Evolutionary conservation across 2,888 invertebrate species (phyloP), one percentile per base, ranked within the genome.

Genomic region (Hemicrepidius hirtus): DNA sequence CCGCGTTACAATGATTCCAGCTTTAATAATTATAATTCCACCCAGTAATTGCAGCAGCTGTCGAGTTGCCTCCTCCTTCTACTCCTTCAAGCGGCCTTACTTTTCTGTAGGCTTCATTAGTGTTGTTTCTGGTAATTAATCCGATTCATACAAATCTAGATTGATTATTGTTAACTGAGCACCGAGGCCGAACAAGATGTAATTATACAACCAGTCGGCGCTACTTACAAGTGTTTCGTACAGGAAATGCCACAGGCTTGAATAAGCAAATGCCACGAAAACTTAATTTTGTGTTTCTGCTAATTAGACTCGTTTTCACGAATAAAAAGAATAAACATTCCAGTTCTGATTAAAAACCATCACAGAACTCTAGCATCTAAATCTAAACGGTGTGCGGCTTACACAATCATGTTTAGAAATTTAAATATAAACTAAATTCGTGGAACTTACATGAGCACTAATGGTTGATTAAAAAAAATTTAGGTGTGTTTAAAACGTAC

Each of bases 31-130:
- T 55, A 66, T 66, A 59, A 59, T 59, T 59, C 37, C 16, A 21
- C 18, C 40, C 16, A n/a, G 55, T 66, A 66, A 66, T 66, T 66
- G 44, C 66, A 20, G 41, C 55, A 66, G 66, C 66, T 66, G 66
- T 44, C 57, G 55, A 40, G 41, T 28, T 16, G 16, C 10, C 21
- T 13, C 10, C 20, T 57, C 28, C 32, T 55, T 20, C 3, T 6
- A 12, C 37, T 18, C 16, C 37, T 28, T 18, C 35, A 32, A 32
- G 24, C 57, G 18, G 55, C 32, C 24, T 50, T 24, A 44, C 53
- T 65, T 53, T 55, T 66, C 41, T 66, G 59, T 60, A 44, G 21
- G 41, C 40, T 60, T 60, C 60, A 28, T 60, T 60, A 60, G 60
- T 37, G 44, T 60, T 60, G 60, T 44, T 60, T 28, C 44, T 60